Evolutionary conservation across 2,888 invertebrate species (phyloP).

Genomic region (Pseudococcus viburni): DNA sequence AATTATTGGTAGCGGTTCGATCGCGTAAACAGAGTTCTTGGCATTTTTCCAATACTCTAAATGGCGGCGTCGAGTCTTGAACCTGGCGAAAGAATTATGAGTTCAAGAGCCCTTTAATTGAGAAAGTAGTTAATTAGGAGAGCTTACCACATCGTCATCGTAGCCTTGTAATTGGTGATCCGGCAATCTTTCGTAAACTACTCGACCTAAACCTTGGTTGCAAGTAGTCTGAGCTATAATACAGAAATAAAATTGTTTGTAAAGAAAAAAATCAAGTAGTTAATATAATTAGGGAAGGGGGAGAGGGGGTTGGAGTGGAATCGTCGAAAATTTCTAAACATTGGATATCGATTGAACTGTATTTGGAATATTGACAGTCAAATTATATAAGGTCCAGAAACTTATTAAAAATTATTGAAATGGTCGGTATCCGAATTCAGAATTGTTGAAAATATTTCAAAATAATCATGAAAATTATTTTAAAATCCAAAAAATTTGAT

Average conservation of each 20-base stretch:
- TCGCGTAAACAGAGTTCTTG: conserved; percentile 88
- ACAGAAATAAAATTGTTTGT: not conserved
- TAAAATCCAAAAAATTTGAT: too few relatives aligned
- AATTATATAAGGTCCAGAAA: too few relatives aligned
- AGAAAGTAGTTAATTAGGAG: not conserved
- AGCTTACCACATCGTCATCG: conserved; percentile 86
- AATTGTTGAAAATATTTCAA: too few relatives aligned
- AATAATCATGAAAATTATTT: too few relatives aligned
- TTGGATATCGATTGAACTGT: too few relatives aligned
- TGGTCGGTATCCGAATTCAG: too few relatives aligned
- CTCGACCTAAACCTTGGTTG: conserved; percentile 89
- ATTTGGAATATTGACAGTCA: too few relatives aligned
- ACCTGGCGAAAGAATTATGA: conserved; percentile 73
- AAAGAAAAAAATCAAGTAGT: not conserved
- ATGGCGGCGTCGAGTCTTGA: conserved; percentile 86
- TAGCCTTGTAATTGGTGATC: conserved; percentile 91
- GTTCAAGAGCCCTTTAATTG: not conserved
- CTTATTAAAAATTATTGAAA: too few relatives aligned
- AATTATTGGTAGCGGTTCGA: conserved; percentile 82
- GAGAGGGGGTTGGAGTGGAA: too few relatives aligned
- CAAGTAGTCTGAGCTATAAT: conserved; percentile 88
- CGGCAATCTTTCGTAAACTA: conserved; percentile 89
- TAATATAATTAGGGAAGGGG: too few relatives aligned
- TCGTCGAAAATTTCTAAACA: too few relatives aligned
- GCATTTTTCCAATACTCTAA: conserved; percentile 90